A percentile compares a stretch with the other conserved stretches of the same genome.
Evolutionary conservation across 64 coral and sea anemone species (phyloP).

Genomic region (Montipora sp.): DNA sequence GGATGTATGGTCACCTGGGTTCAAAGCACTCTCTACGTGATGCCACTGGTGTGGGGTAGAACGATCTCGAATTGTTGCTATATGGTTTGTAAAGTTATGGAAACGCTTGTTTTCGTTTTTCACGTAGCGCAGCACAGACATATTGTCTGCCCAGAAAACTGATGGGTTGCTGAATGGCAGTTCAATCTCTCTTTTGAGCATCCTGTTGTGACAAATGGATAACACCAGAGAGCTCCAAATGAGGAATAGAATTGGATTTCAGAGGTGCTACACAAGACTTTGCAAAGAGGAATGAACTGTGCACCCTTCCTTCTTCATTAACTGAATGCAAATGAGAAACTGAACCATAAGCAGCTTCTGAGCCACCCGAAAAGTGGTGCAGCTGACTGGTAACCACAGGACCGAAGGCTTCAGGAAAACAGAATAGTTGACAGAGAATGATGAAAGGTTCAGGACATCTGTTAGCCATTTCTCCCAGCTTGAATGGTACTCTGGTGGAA

Average conservation of each 20-base stretch:
- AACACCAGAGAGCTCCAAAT: conserved; percentile 61
- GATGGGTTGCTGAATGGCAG: conserved; percentile 30
- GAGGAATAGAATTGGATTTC: conserved; percentile 60
- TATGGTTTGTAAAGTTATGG: conserved; percentile 64
- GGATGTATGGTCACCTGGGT: conserved; percentile 62
- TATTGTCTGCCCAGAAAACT: conserved; percentile 54
- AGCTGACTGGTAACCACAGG: conserved; percentile 23
- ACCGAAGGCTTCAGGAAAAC: conserved; percentile 34
- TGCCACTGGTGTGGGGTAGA: conserved; percentile 64
- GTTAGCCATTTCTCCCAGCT: conserved; percentile 68
- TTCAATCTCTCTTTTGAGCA: conserved; percentile 49
- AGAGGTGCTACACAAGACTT: conserved; percentile 63
- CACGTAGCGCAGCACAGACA: conserved; percentile 71
- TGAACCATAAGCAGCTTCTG: conserved; percentile 60
- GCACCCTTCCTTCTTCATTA: conserved; percentile 24
- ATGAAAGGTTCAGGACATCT: conserved; percentile 11
- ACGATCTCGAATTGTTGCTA: conserved; percentile 66
- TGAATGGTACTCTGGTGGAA: conserved; percentile 44
- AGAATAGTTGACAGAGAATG: neutral
- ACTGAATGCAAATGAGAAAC: conserved; percentile 51
- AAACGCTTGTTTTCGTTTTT: conserved; percentile 55
- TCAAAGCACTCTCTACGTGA: conserved; percentile 31
- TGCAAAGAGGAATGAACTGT: conserved; percentile 71
- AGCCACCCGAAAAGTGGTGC: conserved; percentile 69
- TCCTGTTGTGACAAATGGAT: conserved; percentile 48